Percentiles rank a stretch among this genome's conserved stretches.
Evolutionary conservation across 2,797 vertebrate genomes (phyloP).

Genomic region (Urophycis tenuis): DNA sequence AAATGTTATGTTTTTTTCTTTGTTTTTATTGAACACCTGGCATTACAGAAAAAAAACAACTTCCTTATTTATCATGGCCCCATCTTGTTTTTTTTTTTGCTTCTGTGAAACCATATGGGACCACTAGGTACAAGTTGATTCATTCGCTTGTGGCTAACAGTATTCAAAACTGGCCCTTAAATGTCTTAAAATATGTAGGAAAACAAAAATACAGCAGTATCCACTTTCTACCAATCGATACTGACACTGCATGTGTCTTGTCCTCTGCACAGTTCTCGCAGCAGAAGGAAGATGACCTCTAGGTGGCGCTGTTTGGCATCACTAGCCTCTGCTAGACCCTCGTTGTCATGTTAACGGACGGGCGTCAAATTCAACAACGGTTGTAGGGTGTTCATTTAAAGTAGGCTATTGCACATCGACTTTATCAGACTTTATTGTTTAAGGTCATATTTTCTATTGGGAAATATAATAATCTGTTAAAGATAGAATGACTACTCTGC

Average conservation of each 20-base stretch:
- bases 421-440: background rate
- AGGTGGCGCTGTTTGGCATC: background rate
- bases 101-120: background rate
- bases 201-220: background rate
- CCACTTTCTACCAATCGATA: background rate
- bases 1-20: background rate
- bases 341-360: background rate
- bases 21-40: slow-evolving; percentile 1
- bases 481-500: slow-evolving; percentile 37
- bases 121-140: background rate
- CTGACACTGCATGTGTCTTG: background rate
- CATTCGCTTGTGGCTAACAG: slow-evolving; percentile 3
- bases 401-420: background rate
- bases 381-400: no score
- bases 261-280: background rate
- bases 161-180: background rate
- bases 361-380: no score
- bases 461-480: background rate
- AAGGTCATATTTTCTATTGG: background rate
- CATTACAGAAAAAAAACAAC: background rate
- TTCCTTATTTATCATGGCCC: background rate
- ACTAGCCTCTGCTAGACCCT: background rate
- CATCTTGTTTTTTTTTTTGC: background rate
- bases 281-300: background rate
- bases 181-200: slow-evolving; percentile 6